Percentiles rank a stretch among this genome's conserved stretches.
These are phyloP conservation scores for Parotocinclus haroldoi DNA, from an alignment of 2,797 vertebrate species.

Conservation along the genomic window DNA sequence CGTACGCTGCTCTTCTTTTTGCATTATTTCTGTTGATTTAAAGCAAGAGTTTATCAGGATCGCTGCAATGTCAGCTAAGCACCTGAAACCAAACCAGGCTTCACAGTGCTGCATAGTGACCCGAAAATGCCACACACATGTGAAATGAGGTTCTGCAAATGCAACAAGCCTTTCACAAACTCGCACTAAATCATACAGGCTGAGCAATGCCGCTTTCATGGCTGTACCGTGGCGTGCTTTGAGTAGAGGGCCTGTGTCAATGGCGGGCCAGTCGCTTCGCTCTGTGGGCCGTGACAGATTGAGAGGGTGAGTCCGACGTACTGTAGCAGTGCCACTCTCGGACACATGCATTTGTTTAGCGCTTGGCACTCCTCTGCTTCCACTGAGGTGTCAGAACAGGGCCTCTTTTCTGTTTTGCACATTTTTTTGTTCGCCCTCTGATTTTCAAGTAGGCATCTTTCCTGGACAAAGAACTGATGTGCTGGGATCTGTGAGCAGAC, in stretches of 20 bases:
- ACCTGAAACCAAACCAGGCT: neutral
- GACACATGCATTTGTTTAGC: slow-evolving; percentile 41
- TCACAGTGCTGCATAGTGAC: neutral
- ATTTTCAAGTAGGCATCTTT: slow-evolving; percentile 12
- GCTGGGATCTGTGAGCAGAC: slow-evolving; percentile 5
- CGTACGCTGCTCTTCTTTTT: neutral
- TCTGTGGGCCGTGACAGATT: slow-evolving; percentile 39
- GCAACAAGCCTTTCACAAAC: slow-evolving; percentile 20
- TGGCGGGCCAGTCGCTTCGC: slow-evolving; percentile 18
- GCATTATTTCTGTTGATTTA: slow-evolving; percentile 5
- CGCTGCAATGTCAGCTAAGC: slow-evolving; percentile 9
- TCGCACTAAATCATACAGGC: slow-evolving; percentile 27
- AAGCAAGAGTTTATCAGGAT: slow-evolving; percentile 4
- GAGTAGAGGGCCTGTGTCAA: slow-evolving; percentile 9
- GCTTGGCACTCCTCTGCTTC: slow-evolving; percentile 42
- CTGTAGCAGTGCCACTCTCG: slow-evolving; percentile 40
- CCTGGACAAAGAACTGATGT: slow-evolving; percentile 24
- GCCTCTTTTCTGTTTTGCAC: slow-evolving; percentile 44
- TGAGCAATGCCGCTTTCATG: slow-evolving; percentile 28
- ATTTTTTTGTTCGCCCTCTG: slow-evolving; percentile 36
- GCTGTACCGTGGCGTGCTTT: slow-evolving; percentile 25
- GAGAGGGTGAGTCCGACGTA: slow-evolving; percentile 48
- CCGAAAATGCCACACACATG: neutral
- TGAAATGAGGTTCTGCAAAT: slow-evolving; percentile 15
- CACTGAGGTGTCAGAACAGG: slow-evolving; percentile 40